Conservation (phyloP, 2,113 vertebrate species). For the Xerus inauris region DNA sequence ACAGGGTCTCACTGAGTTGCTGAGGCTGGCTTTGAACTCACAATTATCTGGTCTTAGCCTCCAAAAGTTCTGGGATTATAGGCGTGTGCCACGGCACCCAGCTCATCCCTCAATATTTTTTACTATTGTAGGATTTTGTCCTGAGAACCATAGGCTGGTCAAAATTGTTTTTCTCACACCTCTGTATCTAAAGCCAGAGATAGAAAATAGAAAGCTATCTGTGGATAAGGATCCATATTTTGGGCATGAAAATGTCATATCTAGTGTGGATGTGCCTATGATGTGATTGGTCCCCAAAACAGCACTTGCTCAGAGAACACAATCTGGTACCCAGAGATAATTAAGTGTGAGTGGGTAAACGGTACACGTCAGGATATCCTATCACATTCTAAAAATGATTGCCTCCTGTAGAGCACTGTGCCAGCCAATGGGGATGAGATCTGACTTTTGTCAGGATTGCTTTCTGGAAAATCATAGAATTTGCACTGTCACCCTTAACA, state of each 20-base stretch:
- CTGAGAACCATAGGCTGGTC: background rate
- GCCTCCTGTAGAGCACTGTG: background rate
- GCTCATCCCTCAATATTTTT: no score
- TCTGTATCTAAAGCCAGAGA: conserved; percentile 8
- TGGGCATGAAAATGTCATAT: background rate
- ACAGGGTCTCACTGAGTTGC: no score
- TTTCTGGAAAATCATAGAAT: background rate
- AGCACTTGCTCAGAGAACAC: background rate
- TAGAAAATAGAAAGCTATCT: background rate
- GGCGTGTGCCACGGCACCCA: no score
- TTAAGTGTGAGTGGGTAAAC: conserved; percentile 38
- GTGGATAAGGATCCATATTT: background rate
- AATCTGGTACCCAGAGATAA: conserved; percentile 63
- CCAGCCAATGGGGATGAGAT: background rate
- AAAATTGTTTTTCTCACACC: background rate
- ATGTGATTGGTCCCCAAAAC: background rate
- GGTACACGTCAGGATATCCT: background rate
- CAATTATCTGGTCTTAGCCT: no score
- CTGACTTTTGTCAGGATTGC: background rate
- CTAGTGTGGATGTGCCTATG: background rate
- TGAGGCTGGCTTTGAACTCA: no score
- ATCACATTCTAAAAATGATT: background rate
- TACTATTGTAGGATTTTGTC: background rate
- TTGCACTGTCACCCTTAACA: background rate
- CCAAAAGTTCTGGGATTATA: no score